Conservation (phyloP, 2,888 invertebrate species). For the Kuschelorhynchus macadamiae region DNA sequence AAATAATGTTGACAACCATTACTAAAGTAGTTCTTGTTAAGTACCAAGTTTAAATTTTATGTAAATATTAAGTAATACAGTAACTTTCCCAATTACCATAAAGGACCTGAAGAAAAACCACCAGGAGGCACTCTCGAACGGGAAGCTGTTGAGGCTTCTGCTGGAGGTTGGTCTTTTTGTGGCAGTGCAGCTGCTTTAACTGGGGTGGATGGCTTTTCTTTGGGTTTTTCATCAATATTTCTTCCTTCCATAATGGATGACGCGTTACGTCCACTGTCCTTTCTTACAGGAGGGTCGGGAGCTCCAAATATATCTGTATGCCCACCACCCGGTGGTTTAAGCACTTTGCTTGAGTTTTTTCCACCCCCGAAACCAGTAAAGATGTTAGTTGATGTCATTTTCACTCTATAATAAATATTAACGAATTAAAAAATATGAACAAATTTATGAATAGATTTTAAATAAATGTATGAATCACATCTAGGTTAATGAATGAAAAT, state of each 20-base stretch:
- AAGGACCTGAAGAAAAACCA: constrained; percentile 59
- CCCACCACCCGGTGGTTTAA: constrained; percentile 70
- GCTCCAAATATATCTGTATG: constrained; percentile 68
- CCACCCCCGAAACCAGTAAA: constrained; percentile 58
- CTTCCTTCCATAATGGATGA: constrained; percentile 62
- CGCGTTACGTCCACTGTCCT: constrained; percentile 58
- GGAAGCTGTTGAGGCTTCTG: constrained; percentile 40
- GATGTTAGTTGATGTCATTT: constrained; percentile 65
- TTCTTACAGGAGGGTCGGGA: constrained; percentile 53
- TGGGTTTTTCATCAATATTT: constrained; percentile 58
- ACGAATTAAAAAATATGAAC: background rate
- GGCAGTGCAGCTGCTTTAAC: constrained; percentile 43
- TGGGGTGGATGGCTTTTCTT: constrained; percentile 38
- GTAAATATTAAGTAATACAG: too few species aligned
- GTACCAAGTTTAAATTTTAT: too few species aligned
- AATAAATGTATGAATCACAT: too few species aligned
- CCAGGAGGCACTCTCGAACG: constrained; percentile 59
- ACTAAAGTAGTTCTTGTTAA: background rate
- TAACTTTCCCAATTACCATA: too few species aligned
- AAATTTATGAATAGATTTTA: too few species aligned
- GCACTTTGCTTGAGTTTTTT: constrained; percentile 67
- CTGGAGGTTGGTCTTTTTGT: background rate
- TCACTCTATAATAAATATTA: constrained; percentile 17
- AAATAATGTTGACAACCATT: background rate
- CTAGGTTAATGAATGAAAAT: too few species aligned